Base-by-base conservation (phyloP, 2,113 vertebrate genomes). In the Platichthys flesus region DNA sequence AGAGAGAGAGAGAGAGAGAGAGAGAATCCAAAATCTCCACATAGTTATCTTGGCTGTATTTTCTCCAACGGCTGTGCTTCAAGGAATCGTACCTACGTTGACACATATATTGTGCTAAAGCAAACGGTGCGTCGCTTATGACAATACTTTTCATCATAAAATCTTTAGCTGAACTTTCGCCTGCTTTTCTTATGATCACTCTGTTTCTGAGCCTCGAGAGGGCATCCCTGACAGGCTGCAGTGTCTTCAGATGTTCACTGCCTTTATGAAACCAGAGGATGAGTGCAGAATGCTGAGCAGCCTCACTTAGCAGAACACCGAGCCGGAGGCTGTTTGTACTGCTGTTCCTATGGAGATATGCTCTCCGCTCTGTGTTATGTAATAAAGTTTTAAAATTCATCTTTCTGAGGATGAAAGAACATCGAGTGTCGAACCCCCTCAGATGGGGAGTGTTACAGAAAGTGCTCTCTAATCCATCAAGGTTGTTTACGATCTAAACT, bases 311-410 rank as follows among this genome's bases (percentile, higher is more conserved):
- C 66, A 75, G 68, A 66, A 74, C 64, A 49, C 26, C 0, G n/a
- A 73, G 63, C 76, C 76, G 18, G 42, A 57, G 82, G 81, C 65
- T 86, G 86, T 88, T 89, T 88, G 82, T 86, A 40, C 80, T 63
- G 61, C 69, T 55, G 89, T 84, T 90, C 61, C 90, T 49, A 88
- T 82, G 83, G 89, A 57, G 78, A 90, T 67, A 18, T 66, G 71
- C 45, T 63, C 66, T 72, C 70, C 40, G 18, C 81, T 82, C 76
- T 57, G 40, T 13, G 40, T 90, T 90, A 90, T 72, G 79, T 83
- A 92, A 89, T 79, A 76, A 77, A 77, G 61, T 81, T 84, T 85
- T 81, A 72, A 90, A 89, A 89, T 86, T 83, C 60, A 85, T 88
- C 76, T 71, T 75, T 89, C 60, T 45, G 74, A 81, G 37, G 76